Evolutionary conservation across 2,888 invertebrate genomes (phyloP).

Genomic region (Sphaerophoria taeniata): DNA sequence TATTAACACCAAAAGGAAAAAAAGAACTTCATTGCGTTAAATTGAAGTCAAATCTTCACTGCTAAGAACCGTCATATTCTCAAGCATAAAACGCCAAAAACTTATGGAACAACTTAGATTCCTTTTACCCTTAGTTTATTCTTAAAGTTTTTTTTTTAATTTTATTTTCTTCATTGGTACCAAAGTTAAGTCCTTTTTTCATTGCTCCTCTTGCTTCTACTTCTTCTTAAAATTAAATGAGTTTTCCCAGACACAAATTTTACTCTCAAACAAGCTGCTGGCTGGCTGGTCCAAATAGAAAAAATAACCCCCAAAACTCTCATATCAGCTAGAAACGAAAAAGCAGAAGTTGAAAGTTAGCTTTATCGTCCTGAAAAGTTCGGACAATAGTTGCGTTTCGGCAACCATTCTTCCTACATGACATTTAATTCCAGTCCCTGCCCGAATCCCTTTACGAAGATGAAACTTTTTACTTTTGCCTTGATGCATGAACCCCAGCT

Average conservation of each 20-base stretch:
- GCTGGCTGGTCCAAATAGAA: conserved; percentile 27
- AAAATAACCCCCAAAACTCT: conserved; percentile 50
- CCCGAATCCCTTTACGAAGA: conserved; percentile 16
- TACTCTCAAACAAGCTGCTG: conserved; percentile 61
- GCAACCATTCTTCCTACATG: conserved; percentile 69
- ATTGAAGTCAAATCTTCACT: conserved; percentile 9
- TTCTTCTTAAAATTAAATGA: conserved; percentile 62
- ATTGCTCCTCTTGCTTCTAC: conserved; percentile 5
- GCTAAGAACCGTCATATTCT: conserved; percentile 26
- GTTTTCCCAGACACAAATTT: conserved; percentile 70
- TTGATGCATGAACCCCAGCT: conserved; percentile 24
- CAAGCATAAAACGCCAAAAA: conserved; percentile 48
- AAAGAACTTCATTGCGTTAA: conserved; percentile 4
- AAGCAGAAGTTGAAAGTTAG: conserved; percentile 58
- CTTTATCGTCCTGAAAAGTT: conserved; percentile 70
- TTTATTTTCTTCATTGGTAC: conserved; percentile 8
- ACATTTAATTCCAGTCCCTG: conserved; percentile 52
- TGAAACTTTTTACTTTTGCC: conserved; percentile 38
- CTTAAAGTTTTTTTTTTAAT: conserved; percentile 66
- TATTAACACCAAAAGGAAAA: conserved; percentile 6
- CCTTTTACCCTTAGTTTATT: conserved; percentile 40
- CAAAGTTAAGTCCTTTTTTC: conserved; percentile 18
- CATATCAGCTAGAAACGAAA: conserved; percentile 63
- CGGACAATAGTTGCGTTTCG: conserved; percentile 73
- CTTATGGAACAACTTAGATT: conserved; percentile 61